Evolutionary conservation across 2,888 invertebrate species (phyloP).

Genomic region (Serripes groenlandicus): DNA sequence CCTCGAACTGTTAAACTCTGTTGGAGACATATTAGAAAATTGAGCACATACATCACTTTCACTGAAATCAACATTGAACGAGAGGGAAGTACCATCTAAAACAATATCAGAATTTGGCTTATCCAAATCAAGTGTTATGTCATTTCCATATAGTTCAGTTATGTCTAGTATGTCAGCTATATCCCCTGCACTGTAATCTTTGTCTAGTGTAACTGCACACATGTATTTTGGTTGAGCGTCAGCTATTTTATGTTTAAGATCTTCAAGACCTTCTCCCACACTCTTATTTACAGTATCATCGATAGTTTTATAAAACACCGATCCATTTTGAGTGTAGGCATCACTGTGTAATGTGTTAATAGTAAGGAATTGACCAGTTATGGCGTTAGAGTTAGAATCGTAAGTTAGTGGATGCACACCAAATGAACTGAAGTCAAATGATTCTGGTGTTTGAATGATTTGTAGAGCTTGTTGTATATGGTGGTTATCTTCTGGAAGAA

Average conservation of each 20-base stretch:
- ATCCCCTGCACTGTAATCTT: constrained; percentile 48
- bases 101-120: constrained; percentile 1
- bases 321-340: not conserved
- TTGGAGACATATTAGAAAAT: not conserved
- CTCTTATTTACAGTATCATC: not conserved
- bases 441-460: not conserved
- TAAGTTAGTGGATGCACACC: not conserved
- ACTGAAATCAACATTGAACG: constrained; percentile 20
- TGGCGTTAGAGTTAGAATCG: too few relatives aligned
- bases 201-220: constrained; percentile 22
- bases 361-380: not conserved
- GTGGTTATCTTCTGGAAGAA: not conserved
- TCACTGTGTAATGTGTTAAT: too few relatives aligned
- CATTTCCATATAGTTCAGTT: not conserved
- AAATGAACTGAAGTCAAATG: not conserved
- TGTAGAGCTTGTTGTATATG: not conserved
- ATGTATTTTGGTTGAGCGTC: constrained; percentile 3
- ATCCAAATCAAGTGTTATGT: not conserved
- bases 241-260: not conserved
- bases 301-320: not conserved
- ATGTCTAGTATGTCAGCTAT: constrained; percentile 41
- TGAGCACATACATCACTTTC: not conserved
- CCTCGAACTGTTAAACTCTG: not conserved
- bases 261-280: not conserved
- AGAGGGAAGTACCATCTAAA: constrained; percentile 11